A percentile compares a stretch with the other conserved stretches of the same genome.
Evolutionary conservation across 2,888 invertebrate genomes (phyloP).

Genomic region (Atrina japonica): DNA sequence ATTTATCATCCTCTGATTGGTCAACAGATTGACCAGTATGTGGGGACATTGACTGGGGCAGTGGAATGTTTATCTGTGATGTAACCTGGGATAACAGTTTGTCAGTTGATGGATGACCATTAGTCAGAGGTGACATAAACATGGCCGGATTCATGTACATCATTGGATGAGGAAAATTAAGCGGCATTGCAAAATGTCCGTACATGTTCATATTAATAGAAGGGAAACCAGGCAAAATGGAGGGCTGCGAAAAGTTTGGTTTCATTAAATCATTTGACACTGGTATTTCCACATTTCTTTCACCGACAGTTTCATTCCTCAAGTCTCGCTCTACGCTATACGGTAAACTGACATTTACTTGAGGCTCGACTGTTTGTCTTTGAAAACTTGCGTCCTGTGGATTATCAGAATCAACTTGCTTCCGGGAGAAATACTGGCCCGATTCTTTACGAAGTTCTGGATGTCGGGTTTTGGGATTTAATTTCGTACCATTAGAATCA

Average conservation of each 20-base stretch:
- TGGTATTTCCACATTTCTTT: no score
- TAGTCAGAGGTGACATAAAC: constrained; percentile 28
- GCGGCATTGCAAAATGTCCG: constrained; percentile 37
- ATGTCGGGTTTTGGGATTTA: no score
- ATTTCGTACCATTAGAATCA: no score
- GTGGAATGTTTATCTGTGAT: constrained; percentile 3
- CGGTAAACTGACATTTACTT: no score
- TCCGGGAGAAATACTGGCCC: no score
- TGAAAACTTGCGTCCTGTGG: no score
- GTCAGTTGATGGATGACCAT: background rate
- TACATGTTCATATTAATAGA: constrained; percentile 34
- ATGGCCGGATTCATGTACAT: constrained; percentile 28
- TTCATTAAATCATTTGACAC: background rate
- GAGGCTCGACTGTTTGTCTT: no score
- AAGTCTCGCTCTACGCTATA: no score
- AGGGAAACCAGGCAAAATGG: background rate
- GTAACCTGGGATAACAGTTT: background rate
- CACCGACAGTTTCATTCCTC: no score
- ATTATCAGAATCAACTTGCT: no score
- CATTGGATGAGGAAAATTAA: constrained; percentile 33
- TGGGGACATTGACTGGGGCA: constrained; percentile 29
- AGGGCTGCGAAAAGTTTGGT: background rate
- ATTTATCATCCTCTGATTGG: constrained; percentile 23
- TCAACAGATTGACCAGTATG: constrained; percentile 24
- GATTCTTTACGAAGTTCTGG: no score